Conservation (phyloP, 2,888 invertebrate genomes). For the Xestia c-nigrum region DNA sequence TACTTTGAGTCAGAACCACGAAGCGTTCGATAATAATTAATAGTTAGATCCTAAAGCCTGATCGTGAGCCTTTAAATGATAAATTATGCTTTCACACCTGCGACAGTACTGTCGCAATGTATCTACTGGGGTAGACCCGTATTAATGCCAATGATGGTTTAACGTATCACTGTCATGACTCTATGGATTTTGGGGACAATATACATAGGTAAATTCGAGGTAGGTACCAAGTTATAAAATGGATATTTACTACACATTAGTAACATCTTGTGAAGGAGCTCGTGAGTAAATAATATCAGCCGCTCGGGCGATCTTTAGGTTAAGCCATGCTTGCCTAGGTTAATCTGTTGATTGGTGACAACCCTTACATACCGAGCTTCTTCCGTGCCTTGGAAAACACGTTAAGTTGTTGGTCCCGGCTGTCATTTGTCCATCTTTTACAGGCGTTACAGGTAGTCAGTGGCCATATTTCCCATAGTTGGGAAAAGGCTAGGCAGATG, state of each 20-base stretch:
- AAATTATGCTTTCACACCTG: slow-evolving; percentile 51
- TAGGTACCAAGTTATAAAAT: neutral
- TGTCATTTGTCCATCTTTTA: no score
- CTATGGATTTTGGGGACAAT: neutral
- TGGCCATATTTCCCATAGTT: no score
- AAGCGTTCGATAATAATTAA: slow-evolving; percentile 46
- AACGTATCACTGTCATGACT: neutral
- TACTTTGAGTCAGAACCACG: slow-evolving; percentile 13
- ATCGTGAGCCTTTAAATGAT: slow-evolving; percentile 47
- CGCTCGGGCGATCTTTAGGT: no score
- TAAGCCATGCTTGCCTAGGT: no score
- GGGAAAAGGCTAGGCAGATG: no score
- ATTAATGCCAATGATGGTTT: slow-evolving; percentile 19
- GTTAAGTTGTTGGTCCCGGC: no score
- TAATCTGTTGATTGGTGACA: no score
- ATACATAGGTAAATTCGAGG: neutral
- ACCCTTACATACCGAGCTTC: no score
- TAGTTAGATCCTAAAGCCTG: slow-evolving; percentile 47
- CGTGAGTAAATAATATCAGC: no score
- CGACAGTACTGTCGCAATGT: slow-evolving; percentile 11
- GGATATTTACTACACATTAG: neutral
- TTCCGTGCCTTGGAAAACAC: no score
- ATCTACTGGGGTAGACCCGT: neutral
- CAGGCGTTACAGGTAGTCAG: no score
- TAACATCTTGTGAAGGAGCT: neutral